Base-by-base conservation (phyloP, 92 coral and sea anemone genomes). In the Blastomussa wellsi region DNA sequence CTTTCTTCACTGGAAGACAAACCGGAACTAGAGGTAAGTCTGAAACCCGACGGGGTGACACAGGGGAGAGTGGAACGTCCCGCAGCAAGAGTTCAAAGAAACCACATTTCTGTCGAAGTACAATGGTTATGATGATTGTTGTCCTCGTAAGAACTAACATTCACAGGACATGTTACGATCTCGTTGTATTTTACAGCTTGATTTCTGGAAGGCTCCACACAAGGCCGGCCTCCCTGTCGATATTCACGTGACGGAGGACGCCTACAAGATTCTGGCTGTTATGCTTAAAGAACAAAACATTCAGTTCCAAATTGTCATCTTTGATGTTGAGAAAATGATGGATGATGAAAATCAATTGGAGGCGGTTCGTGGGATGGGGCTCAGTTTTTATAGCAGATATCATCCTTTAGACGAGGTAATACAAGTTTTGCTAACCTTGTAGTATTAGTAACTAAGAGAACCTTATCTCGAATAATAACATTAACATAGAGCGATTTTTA, bases 121-220 rank as follows among this genome's bases (percentile, higher is more conserved):
- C 22, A 14, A 26, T 31, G 2, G 80, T 44, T 48, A 48, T 31
- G 11, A 38, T 3, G 49, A 44, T 13, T 44, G 49, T 44, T 44
- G 7, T 44, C 49, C 49, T 8, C 49, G 11, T 44, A 44, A 60
- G 35, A 29, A 14, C 16, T 11, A 41, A 29, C 29, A 4, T 29
- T 14, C 4, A 2, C 16, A 49, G 33, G 5, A 0, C 22, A 41
- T 69, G 7, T 22, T 48, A 20, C n/a, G n/a, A n/a, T 6, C 24
- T 26, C 39, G 47, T 37, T 52, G 17, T 42, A 15, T 75, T 69
- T 20, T 67, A 4, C 32, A 94, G 98, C 90, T 94, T n/a, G 88
- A 89, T 55, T 94, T 94, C 83, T 94, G 98, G 98, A 94, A 94
- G 71, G 87, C 88, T 1, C 93, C 98, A 0, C 86, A 80, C 31